A percentile compares a stretch with the other conserved stretches of the same genome.
Conservation (phyloP, 2,797 vertebrate genomes). For the Tapirus indicus region DNA sequence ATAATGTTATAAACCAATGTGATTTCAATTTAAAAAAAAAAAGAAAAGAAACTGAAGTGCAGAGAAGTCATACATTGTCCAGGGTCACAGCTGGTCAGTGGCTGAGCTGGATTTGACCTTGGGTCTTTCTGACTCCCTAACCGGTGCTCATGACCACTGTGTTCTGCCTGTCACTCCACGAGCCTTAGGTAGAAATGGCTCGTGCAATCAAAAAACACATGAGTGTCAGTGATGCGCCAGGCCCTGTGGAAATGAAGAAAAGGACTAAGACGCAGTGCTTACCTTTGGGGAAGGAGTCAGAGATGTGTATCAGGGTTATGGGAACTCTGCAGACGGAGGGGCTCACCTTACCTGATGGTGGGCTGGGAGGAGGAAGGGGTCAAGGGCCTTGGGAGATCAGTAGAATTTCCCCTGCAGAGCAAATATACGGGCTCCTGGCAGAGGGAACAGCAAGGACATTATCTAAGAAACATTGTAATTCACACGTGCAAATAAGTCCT, state of each 20-base stretch:
- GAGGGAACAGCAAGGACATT: not conserved
- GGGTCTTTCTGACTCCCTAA: not conserved
- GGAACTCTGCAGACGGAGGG: too few species aligned
- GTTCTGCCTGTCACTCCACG: not conserved
- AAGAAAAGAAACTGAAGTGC: not conserved
- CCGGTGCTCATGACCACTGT: not conserved
- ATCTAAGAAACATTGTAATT: not conserved
- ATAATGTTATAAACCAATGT: too few species aligned
- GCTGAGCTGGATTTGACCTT: not conserved
- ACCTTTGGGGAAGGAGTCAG: not conserved
- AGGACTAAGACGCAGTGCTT: not conserved
- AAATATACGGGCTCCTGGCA: not conserved
- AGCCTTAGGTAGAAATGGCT: not conserved
- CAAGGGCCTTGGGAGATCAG: not conserved
- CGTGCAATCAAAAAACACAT: not conserved
- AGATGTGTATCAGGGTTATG: not conserved
- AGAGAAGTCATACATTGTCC: not conserved
- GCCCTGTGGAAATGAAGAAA: not conserved
- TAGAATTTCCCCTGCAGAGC: not conserved
- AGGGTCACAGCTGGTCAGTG: too few species aligned
- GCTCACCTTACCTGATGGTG: too few species aligned
- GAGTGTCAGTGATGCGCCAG: too few species aligned
- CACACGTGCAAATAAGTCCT: not conserved
- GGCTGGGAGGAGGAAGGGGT: not conserved
- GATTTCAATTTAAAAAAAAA: too few species aligned